These are phyloP conservation scores for Metalampra italica DNA, from an alignment of 2,888 invertebrate genomes.

Conservation along the genomic window DNA sequence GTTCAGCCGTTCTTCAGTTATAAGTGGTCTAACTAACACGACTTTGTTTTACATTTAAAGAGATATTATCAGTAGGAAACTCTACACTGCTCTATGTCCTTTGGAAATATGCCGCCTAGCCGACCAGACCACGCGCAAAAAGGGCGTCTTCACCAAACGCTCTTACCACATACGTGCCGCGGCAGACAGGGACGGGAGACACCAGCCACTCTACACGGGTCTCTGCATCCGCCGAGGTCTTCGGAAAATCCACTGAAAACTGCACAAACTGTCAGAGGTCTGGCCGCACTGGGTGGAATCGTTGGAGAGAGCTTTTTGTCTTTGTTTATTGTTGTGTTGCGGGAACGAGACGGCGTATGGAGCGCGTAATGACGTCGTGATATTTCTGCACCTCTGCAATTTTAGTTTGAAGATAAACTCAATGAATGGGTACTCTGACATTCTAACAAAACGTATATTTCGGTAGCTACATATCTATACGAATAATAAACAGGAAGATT, in stretches of 20 bases:
- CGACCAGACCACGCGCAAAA: conserved; percentile 75
- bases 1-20: no score
- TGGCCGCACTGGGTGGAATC: conserved; percentile 24
- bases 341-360: conserved; percentile 35
- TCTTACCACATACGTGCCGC: conserved; percentile 69
- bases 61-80: no score
- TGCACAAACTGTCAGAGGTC: conserved; percentile 18
- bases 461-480: no score
- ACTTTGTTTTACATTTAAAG: no score
- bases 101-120: conserved; percentile 74
- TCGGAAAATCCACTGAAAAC: conserved; percentile 25
- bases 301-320: conserved; percentile 48
- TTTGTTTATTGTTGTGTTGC: conserved; percentile 50
- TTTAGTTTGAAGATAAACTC: not conserved
- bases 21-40: no score
- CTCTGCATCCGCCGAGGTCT: conserved; percentile 3
- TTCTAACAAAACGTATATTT: not conserved
- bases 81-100: conserved; percentile 35
- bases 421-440: conserved; percentile 5
- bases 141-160: conserved; percentile 67
- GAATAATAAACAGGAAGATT: no score
- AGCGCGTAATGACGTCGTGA: not conserved
- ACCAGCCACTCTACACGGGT: conserved; percentile 13
- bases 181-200: conserved; percentile 39
- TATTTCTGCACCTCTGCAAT: not conserved